Conservation (phyloP, 1,140 invertebrate species). For the Philotrypesis tridentata region DNA sequence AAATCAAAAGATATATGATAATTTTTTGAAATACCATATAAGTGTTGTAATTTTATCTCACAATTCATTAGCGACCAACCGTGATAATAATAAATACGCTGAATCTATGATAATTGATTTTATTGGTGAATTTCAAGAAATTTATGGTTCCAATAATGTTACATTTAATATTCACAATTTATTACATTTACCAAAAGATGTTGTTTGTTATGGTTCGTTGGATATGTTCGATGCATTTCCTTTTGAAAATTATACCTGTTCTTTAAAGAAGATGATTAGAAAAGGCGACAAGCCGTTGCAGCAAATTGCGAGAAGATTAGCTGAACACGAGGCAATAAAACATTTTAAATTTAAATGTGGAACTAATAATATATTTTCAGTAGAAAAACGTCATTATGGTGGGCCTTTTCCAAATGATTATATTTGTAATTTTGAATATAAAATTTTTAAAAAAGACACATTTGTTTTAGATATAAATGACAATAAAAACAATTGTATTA, state of each 20-base stretch:
- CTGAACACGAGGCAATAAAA: neutral
- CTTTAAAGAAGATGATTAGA: too few relatives aligned
- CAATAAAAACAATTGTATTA: neutral
- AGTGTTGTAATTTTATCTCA: conserved; percentile 44
- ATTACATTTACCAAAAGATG: conserved; percentile 54
- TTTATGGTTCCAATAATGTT: conserved; percentile 53
- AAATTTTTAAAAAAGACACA: neutral
- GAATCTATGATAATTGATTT: conserved; percentile 49
- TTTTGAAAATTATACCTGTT: too few relatives aligned
- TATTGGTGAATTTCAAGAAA: conserved; percentile 41
- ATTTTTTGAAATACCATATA: conserved; percentile 49
- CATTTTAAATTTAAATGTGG: neutral
- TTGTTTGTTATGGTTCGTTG: conserved; percentile 51
- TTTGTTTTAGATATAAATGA: neutral
- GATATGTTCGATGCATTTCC: conserved; percentile 48
- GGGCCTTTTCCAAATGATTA: neutral
- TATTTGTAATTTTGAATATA: neutral
- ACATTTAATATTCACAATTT: conserved; percentile 55
- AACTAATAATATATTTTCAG: neutral
- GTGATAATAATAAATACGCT: conserved; percentile 39
- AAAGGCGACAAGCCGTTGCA: neutral
- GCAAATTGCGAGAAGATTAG: neutral
- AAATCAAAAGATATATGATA: conserved; percentile 46
- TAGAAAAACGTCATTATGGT: neutral
- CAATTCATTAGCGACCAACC: neutral